Conservation (phyloP, 2,797 vertebrate species). For the Lacerta bilineata region DNA sequence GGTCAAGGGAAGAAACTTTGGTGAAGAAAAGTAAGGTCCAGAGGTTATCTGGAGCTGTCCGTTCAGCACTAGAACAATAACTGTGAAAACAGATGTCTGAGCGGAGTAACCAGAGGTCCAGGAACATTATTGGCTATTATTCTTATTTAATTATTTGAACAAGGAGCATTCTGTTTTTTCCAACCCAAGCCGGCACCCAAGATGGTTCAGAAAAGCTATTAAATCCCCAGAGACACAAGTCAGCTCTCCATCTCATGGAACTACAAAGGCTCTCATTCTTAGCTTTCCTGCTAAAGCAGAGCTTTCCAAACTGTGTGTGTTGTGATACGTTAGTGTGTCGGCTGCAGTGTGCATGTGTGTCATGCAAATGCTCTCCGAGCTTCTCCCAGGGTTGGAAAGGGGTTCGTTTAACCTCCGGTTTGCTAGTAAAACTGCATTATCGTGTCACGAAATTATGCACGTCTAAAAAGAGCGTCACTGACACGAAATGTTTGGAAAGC, state of each 20-base stretch:
- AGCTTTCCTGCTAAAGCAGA: too few species aligned
- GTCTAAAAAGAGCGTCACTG: too few species aligned
- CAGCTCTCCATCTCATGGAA: not conserved
- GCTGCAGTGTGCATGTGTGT: too few species aligned
- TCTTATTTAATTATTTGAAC: not conserved
- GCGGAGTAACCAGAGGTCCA: not conserved
- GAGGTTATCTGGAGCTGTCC: conserved; percentile 40
- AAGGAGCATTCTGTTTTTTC: not conserved
- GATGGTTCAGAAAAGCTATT: not conserved
- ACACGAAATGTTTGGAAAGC: too few species aligned
- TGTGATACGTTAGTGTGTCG: too few species aligned
- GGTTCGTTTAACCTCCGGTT: too few species aligned
- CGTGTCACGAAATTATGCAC: too few species aligned
- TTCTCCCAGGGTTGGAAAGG: too few species aligned
- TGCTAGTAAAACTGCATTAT: too few species aligned
- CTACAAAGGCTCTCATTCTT: not conserved
- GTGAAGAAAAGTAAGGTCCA: not conserved
- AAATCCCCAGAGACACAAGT: not conserved
- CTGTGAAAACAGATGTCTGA: not conserved
- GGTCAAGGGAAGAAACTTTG: not conserved
- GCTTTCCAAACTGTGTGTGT: too few species aligned
- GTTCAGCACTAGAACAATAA: conserved; percentile 35
- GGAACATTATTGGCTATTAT: not conserved
- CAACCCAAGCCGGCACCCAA: not conserved
- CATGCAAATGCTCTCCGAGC: too few species aligned